Conservation (phyloP, 1,140 invertebrate species). For the Orchestia grillus region DNA sequence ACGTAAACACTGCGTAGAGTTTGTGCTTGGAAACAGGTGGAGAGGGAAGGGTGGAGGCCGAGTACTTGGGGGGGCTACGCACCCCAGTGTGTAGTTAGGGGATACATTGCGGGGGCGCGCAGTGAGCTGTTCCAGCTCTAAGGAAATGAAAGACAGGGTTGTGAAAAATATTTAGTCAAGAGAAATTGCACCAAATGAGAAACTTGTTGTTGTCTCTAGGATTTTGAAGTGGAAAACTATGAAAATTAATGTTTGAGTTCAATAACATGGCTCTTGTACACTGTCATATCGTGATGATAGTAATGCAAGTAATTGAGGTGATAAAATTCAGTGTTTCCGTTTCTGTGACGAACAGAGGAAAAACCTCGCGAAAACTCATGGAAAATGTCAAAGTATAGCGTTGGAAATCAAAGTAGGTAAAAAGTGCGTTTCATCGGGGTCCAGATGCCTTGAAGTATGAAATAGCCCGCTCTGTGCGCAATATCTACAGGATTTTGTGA, state of each 20-base stretch:
- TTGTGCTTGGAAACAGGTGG: constrained; percentile 21
- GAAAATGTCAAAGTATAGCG: too few relatives aligned
- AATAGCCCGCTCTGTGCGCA: too few relatives aligned
- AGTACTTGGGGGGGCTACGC: constrained; percentile 17
- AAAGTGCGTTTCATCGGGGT: too few relatives aligned
- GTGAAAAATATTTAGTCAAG: background rate
- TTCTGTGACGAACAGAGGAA: too few relatives aligned
- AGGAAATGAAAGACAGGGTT: background rate
- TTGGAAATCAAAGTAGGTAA: too few relatives aligned
- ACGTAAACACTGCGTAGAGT: background rate
- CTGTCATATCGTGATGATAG: background rate
- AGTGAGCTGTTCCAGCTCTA: background rate
- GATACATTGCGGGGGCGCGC: background rate
- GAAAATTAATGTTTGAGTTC: background rate
- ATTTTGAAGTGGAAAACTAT: background rate
- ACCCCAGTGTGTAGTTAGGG: background rate
- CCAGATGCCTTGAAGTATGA: too few relatives aligned
- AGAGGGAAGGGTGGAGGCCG: background rate
- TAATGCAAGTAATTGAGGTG: background rate
- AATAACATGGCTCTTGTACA: background rate
- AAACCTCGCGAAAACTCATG: too few relatives aligned
- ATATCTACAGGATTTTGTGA: too few relatives aligned
- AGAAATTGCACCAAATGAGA: background rate
- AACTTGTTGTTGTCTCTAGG: background rate
- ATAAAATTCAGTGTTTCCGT: too few relatives aligned